phyloP scores from a whole-genome alignment of 2,113 vertebrate species.

The Actenoides lindsayi region DNA sequence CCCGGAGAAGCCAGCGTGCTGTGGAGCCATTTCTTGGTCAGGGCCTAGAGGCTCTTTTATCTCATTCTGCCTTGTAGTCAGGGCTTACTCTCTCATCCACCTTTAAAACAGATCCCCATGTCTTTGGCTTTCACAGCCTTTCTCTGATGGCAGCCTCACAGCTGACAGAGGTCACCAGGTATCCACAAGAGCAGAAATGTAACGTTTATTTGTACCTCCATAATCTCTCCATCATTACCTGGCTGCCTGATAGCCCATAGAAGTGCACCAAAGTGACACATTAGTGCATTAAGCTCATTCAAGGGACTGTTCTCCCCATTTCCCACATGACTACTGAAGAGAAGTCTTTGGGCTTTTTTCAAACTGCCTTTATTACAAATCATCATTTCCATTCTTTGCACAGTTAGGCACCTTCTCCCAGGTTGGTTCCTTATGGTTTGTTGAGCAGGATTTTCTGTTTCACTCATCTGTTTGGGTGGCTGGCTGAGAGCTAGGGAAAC shows the following conservation, averaged over 20 bases:
- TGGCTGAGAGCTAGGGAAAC: background rate
- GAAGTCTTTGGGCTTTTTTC: background rate
- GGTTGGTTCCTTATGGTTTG: background rate
- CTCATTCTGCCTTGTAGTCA: background rate
- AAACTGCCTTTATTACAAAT: background rate
- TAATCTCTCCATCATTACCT: background rate
- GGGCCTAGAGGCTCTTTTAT: background rate
- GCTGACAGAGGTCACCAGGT: background rate
- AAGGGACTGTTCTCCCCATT: background rate
- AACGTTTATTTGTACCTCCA: background rate
- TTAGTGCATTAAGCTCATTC: background rate
- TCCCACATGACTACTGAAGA: background rate
- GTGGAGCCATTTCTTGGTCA: background rate
- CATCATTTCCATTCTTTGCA: background rate
- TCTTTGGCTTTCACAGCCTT: background rate
- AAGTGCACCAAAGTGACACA: background rate
- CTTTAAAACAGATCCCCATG: background rate
- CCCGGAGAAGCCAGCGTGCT: background rate
- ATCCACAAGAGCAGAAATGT: background rate
- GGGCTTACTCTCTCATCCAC: background rate
- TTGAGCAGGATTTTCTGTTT: background rate
- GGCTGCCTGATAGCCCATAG: background rate
- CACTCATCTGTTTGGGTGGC: background rate
- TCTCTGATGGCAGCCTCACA: background rate
- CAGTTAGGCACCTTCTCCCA: background rate